Evolutionary conservation across 2,113 vertebrate species (phyloP).

Genomic region (Ailuropoda melanoleuca): DNA sequence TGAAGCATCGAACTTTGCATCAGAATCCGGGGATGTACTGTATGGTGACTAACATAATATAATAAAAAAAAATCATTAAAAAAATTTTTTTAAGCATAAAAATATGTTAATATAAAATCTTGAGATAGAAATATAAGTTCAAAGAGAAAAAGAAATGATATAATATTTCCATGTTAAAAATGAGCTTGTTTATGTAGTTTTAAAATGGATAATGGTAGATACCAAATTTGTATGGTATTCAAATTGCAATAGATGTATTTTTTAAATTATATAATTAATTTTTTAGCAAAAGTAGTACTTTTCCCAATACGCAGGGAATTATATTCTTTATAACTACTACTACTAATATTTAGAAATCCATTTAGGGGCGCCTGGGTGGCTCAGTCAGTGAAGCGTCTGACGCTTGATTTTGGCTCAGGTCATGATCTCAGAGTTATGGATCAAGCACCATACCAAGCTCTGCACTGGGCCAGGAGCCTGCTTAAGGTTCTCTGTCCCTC

Average conservation of each 20-base stretch:
- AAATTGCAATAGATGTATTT: not conserved
- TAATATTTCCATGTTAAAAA: not conserved
- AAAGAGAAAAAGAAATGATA: not conserved
- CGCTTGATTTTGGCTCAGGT: not conserved
- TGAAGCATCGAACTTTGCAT: too few relatives aligned
- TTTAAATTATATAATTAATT: not conserved
- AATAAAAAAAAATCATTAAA: too few relatives aligned
- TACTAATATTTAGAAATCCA: not conserved
- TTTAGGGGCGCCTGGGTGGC: not conserved
- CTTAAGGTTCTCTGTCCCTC: not conserved
- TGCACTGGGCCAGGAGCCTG: not conserved
- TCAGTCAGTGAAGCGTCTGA: not conserved
- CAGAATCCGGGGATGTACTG: too few relatives aligned
- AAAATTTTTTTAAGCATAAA: not conserved
- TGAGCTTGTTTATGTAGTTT: not conserved
- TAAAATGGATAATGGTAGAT: not conserved
- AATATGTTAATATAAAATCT: constrained; percentile 22
- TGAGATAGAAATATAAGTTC: not conserved
- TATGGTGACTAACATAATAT: too few relatives aligned
- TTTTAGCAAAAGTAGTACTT: not conserved
- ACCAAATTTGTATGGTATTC: not conserved
- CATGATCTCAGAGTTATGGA: not conserved
- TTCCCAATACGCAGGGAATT: not conserved
- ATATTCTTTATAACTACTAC: not conserved
- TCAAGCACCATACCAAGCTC: not conserved